Evolutionary conservation across 2,113 vertebrate species (phyloP), one percentile per base, ranked within the genome.

Genomic region (Cyphomyrus discorhynchus): DNA sequence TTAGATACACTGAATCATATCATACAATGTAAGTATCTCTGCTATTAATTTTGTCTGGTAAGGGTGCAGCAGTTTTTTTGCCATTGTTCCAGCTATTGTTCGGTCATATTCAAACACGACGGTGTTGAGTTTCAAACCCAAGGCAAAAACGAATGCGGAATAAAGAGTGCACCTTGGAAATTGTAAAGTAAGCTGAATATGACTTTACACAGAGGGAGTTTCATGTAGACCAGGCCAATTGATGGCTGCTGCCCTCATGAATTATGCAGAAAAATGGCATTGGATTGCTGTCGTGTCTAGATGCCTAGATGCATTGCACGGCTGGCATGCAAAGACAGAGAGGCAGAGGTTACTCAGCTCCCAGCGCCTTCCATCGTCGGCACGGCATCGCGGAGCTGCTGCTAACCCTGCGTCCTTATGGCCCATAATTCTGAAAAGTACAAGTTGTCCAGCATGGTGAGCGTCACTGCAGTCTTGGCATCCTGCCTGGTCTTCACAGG

Each of bases 391-490:
- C 47, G 6, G 24, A 42, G 56, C 58, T 62, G 35, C 45, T 50
- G 21, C 46, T 46, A 35, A 45, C 35, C 45, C 39, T 70, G 24
- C 62, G 19, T 27, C 45, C 58, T 88, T 87, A 39, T 56, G 52
- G 86, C 39, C 52, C 50, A 74, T 70, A n/a, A 88, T 39, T 70
- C 87, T 88, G 70, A 89, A 89, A 80, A 89, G 47, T 49, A 89
- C 31, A 53, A 70, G 42, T 88, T 74, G 42, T 42, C 15, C 58
- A 11, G 62, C 39, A 49, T 74, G 46, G 62, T 49, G 31, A 82
- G 74, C 31, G 66, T 27, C 21, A 53, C 45, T 89, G 47, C 52
- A 82, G 47, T 83, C 88, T 31, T 83, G 89, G 80, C 89, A 89
- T 9, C 11, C 24, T 46, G 52, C 89, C 77, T 53, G 49, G 39